Evolutionary conservation across 2,888 invertebrate genomes (phyloP), one percentile per base, ranked within the genome.

Genomic region (Epinotia ramella): DNA sequence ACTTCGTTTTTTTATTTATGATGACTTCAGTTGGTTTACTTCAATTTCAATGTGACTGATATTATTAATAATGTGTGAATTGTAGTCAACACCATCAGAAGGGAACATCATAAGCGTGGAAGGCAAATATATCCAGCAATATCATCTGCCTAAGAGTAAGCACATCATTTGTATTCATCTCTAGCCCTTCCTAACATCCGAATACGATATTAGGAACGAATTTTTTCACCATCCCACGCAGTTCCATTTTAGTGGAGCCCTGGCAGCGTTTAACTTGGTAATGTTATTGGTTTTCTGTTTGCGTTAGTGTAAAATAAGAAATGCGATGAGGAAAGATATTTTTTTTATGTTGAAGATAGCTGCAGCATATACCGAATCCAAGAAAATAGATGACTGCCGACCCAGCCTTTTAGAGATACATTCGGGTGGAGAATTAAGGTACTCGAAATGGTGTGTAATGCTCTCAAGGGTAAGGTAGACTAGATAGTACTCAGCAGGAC

Each of bases 161-260:
- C 71, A 72, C 76, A 76, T 76, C 71, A 76, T 76, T 76, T 67
- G 76, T 76, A 76, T 76, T 76, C 76, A 76, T 76, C 76, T 76
- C 71, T 67, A 66, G 71, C 76, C 71, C 44, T 65, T 72, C 71
- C 71, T 72, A 76, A 76, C 76, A 76, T 67, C 62, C 71, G 71
- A 65, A 76, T 76, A 67, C 76, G 76, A 76, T 76, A 76, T 76
- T 76, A 76, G 76, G 76, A 76, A 76, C 71, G 76, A 76, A 76
- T 76, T 72, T 76, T 76, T 76, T 67, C 71, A 72, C 76, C 60
- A 72, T 72, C 72, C 71, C 76, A 60, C 76, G 76, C 76, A 72
- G 71, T 76, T 76, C 63, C 67, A 67, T 76, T 76, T 76, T 76
- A 76, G 71, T 76, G 57, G 62, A 67, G 76, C 76, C 66, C 67